phyloP scores from a whole-genome alignment of 2,797 vertebrate species.

The Mormyrops boulengeri region DNA sequence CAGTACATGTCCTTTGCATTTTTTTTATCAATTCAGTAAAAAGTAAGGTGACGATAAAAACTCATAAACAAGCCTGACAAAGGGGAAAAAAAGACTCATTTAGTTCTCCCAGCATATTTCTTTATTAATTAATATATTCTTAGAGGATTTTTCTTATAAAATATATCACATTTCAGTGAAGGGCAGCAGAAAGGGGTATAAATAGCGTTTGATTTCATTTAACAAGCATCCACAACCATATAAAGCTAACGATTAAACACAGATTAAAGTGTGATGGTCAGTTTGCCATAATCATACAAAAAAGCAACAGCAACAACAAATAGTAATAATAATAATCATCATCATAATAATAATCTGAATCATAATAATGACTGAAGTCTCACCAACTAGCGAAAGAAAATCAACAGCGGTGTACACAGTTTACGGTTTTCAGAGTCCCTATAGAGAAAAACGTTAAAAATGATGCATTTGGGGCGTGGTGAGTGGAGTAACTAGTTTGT shows the following conservation, averaged over 20 bases:
- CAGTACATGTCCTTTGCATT: background rate
- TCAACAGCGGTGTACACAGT: background rate
- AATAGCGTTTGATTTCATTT: conserved; percentile 54
- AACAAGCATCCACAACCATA: conserved; percentile 51
- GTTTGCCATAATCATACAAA: background rate
- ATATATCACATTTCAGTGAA: conserved; percentile 67
- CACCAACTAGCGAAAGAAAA: background rate
- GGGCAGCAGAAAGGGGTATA: conserved; percentile 67
- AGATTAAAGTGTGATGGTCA: background rate
- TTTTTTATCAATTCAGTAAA: background rate
- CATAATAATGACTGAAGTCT: background rate
- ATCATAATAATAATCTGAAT: background rate
- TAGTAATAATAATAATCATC: background rate
- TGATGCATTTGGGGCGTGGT: background rate
- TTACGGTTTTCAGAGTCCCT: background rate
- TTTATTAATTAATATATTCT: conserved; percentile 65
- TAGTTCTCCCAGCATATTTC: conserved; percentile 35
- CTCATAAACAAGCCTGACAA: background rate
- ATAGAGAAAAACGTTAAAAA: conserved; percentile 2
- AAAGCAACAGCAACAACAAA: conserved; percentile 8
- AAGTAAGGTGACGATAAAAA: background rate
- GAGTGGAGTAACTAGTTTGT: background rate
- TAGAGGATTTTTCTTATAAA: conserved; percentile 59
- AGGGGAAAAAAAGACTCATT: conserved; percentile 2
- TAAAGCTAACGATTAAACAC: background rate